phyloP scores from a whole-genome alignment of 2,797 vertebrate species.

The Champsocephalus esox region DNA sequence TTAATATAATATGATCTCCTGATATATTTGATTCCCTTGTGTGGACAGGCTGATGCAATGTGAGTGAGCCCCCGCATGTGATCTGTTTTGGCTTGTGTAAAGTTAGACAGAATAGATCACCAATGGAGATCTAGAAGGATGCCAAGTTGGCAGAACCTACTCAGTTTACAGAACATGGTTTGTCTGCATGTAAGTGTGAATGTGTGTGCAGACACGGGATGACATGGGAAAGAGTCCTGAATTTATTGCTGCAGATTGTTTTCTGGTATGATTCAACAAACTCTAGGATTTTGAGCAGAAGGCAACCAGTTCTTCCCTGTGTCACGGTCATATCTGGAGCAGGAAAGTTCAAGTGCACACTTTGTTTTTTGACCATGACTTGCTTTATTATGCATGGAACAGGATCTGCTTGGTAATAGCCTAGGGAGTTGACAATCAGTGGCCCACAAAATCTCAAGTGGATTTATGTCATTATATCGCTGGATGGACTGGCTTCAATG shows the following conservation, averaged over 20 bases:
- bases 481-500: slow-evolving; percentile 64
- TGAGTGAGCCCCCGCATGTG: slow-evolving; percentile 78
- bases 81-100: slow-evolving; percentile 75
- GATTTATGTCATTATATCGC: slow-evolving; percentile 55
- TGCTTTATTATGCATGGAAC: slow-evolving; percentile 73
- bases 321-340: slow-evolving; percentile 31
- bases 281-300: slow-evolving; percentile 49
- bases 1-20: slow-evolving; percentile 70
- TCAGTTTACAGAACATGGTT: slow-evolving; percentile 66
- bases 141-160: slow-evolving; percentile 51
- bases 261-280: slow-evolving; percentile 59
- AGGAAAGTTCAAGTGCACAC: slow-evolving; percentile 54
- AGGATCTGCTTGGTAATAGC: slow-evolving; percentile 56
- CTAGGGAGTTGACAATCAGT: slow-evolving; percentile 73
- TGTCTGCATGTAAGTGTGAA: slow-evolving; percentile 70
- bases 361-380: slow-evolving; percentile 53
- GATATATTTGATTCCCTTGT: slow-evolving; percentile 69
- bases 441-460: slow-evolving; percentile 54
- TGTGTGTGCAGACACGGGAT: slow-evolving; percentile 46
- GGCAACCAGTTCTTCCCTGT: slow-evolving; percentile 32
- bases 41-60: slow-evolving; percentile 70
- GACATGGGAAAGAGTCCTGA: slow-evolving; percentile 42
- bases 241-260: slow-evolving; percentile 53
- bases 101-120: slow-evolving; percentile 64
- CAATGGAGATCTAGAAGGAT: slow-evolving; percentile 48